Base-by-base conservation (phyloP, 2,888 invertebrate genomes). In the Lapara coniferarum region DNA sequence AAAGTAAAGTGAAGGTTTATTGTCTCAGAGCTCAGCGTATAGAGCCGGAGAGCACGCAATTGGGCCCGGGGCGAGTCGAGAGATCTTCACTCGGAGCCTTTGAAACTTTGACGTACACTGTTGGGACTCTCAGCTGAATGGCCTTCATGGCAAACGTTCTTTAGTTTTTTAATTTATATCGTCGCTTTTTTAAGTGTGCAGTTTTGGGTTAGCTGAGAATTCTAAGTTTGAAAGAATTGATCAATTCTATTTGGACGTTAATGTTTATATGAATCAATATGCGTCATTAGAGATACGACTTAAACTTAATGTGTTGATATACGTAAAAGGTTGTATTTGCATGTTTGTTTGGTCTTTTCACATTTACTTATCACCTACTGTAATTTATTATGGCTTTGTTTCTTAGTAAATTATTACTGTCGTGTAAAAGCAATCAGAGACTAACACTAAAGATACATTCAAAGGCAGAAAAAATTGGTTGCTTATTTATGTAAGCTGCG, bases 61-160 rank as follows among this genome's bases (percentile, higher is more conserved):
- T 74, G 70, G 71, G 78, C 78, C 75, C 70, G 71, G 67, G 71
- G 76, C 79, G 70, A 76, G 76, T 71, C 73, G 71, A 77, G 77
- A 75, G 75, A 75, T 78, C 78, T 77, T 74, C 78, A 79, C 79
- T 81, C 76, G 71, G 77, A 78, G 75, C 76, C 78, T 84, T 80
- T 79, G 76, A 81, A 84, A 83, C 78, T 84, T 81, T 57, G 72
- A 68, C 68, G 69, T 74, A 75, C 71, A 71, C 78, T 73, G 19
- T 73, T 78, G 78, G 72, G 78, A 75, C 74, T 76, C 71, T 69
- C 74, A 68, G 68, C 52, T 68, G 74, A 80, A 78, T 37, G 44
- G 63, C n/a, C 79, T 82, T 75, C 46, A 69, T 69, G 73, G 77
- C 77, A 74, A 81, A 79, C 71, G 70, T 73, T 72, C 69, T 74